Base-by-base conservation (phyloP, 2,888 invertebrate genomes). In the Chloroclysta siterata region DNA sequence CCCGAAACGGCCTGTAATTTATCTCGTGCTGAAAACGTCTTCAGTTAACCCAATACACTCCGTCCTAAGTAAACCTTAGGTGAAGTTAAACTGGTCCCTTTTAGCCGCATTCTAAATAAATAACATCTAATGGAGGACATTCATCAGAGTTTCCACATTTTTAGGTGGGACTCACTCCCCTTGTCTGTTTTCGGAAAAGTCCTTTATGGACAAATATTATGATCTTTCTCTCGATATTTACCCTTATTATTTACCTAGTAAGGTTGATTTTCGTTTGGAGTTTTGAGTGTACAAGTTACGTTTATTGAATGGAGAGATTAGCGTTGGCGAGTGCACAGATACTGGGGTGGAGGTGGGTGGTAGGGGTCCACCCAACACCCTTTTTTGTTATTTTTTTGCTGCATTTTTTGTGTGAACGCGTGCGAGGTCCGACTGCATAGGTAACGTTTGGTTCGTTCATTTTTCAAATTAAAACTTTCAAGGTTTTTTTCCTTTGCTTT, bases 111-210 rank as follows among this genome's bases (percentile, higher is more conserved):
- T 92, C 93, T 93, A 93, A 93, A 93, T 93, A 93, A 93, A 93
- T 93, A 93, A 93, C 93, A 88, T 91, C 93, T 93, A 93, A 93
- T 93, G 93, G 93, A 87, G 84, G 82, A 89, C 93, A 93, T 93
- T 93, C 93, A 93, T 93, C 93, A 93, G 90, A 80, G 90, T 90
- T 92, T 89, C 90, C 87, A 89, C 92, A 90, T 92, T 93, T 93
- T 93, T 92, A 90, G 92, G 90, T 89, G 84, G 84, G 83, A 82
- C 88, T 88, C 87, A 84, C 88, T 87, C 88, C 88, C 90, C 85
- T 81, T 85, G 89, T 88, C 89, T 88, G 81, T 77, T 85, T 88
- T 87, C 83, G 85, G 84, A 82, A 83, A 82, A 82, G 78, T 80
- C 78, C 63, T 72, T 81, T 79, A 79, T 74, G 74, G 79, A 78